Conservation (phyloP, 2,113 vertebrate species). For the Oreochromis tanganicae region DNA sequence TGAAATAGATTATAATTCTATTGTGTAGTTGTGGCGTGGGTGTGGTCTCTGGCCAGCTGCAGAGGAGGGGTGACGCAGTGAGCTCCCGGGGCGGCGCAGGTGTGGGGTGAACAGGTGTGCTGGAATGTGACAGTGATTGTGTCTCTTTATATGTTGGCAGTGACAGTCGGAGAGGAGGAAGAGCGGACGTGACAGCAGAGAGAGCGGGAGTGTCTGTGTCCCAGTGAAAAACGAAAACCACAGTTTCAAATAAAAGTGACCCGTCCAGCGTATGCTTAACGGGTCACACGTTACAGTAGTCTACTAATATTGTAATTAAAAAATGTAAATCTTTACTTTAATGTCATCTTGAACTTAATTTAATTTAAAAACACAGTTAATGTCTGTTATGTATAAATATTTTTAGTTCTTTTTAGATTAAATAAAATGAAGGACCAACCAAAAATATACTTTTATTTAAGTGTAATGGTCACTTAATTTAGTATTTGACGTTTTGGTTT, state of each 20-base stretch:
- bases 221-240: too few relatives aligned
- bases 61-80: too few relatives aligned
- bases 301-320: not conserved
- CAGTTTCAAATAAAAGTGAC: too few relatives aligned
- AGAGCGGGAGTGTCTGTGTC: too few relatives aligned
- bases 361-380: not conserved
- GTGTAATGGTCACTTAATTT: rapidly evolving
- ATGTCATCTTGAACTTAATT: not conserved
- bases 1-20: not conserved
- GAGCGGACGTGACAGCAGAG: too few relatives aligned
- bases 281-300: not conserved
- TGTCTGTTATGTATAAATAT: not conserved
- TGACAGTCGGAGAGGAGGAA: too few relatives aligned
- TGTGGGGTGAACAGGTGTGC: too few relatives aligned
- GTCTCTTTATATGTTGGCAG: too few relatives aligned
- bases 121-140: too few relatives aligned
- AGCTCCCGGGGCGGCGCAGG: too few relatives aligned
- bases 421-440: not conserved
- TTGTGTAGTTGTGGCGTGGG: not conserved
- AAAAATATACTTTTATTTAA: not conserved
- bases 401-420: not conserved
- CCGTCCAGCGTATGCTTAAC: too few relatives aligned
- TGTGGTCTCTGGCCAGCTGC: too few relatives aligned
- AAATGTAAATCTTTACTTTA: not conserved
- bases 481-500: not conserved